These are phyloP conservation scores for Anthopleura sola DNA, from an alignment of 64 coral and sea anemone genomes.

Conservation along the genomic window DNA sequence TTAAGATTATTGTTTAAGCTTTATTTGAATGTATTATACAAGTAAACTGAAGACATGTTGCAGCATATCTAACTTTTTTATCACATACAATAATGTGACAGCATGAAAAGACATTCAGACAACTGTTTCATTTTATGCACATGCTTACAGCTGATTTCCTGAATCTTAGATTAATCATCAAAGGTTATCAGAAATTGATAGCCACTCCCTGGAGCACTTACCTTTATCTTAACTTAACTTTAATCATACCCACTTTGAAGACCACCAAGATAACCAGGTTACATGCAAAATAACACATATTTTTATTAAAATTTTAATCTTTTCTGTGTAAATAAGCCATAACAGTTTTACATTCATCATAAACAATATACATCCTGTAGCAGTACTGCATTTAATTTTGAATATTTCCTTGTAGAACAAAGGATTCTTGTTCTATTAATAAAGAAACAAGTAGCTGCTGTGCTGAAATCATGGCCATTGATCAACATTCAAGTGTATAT, in stretches of 20 bases:
- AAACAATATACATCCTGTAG: background rate
- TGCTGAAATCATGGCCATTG: background rate
- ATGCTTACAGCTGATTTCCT: constrained; percentile 2
- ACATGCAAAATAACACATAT: background rate
- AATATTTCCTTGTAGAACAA: too few relatives aligned
- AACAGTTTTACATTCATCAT: background rate
- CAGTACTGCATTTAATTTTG: background rate
- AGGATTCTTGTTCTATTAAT: too few relatives aligned
- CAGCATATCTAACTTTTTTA: background rate
- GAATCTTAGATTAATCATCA: background rate
- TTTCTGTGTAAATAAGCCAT: too few relatives aligned
- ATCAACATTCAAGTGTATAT: background rate
- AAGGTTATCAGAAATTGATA: background rate
- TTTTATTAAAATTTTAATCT: background rate
- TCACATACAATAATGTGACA: too few relatives aligned
- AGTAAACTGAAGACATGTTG: background rate
- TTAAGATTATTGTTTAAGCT: too few relatives aligned
- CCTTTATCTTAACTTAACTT: background rate
- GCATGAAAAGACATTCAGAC: background rate
- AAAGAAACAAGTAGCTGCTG: background rate
- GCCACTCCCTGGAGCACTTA: background rate
- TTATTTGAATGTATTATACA: too few relatives aligned
- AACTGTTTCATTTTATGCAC: background rate
- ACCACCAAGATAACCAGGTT: background rate
- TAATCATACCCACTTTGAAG: background rate